Conservation (phyloP, 1,140 invertebrate genomes). For the Acromyrmex heyeri region DNA sequence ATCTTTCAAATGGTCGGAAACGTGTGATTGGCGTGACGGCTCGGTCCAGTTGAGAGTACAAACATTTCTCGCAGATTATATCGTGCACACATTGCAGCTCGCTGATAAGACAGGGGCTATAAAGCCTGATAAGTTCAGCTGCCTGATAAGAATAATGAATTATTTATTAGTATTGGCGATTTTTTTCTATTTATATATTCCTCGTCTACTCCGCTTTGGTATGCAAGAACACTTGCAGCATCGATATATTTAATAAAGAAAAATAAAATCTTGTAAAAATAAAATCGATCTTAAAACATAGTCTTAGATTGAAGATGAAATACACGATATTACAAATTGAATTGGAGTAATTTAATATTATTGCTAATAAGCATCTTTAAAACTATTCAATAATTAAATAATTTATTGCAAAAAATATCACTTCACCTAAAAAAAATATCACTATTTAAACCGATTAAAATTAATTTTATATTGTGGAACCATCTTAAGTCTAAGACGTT, state of each 20-base stretch:
- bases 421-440: too few species aligned
- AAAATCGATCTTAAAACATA: too few species aligned
- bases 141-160: constrained; percentile 22
- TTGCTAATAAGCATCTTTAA: too few species aligned
- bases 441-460: too few species aligned
- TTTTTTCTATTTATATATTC: background rate
- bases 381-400: too few species aligned
- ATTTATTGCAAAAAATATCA: too few species aligned
- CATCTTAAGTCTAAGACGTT: too few species aligned
- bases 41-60: background rate
- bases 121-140: background rate
- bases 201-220: background rate
- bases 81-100: background rate
- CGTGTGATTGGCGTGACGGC: background rate
- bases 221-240: background rate
- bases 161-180: constrained; percentile 11
- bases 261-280: background rate
- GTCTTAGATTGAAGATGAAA: too few species aligned
- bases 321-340: too few species aligned
- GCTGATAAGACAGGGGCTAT: constrained; percentile 2
- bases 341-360: too few species aligned
- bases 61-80: background rate
- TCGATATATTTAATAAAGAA: background rate
- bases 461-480: too few species aligned
- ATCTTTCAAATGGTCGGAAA: background rate